Conservation (phyloP, 2,113 vertebrate species). For the Cyprinodon brontotheroides region DNA sequence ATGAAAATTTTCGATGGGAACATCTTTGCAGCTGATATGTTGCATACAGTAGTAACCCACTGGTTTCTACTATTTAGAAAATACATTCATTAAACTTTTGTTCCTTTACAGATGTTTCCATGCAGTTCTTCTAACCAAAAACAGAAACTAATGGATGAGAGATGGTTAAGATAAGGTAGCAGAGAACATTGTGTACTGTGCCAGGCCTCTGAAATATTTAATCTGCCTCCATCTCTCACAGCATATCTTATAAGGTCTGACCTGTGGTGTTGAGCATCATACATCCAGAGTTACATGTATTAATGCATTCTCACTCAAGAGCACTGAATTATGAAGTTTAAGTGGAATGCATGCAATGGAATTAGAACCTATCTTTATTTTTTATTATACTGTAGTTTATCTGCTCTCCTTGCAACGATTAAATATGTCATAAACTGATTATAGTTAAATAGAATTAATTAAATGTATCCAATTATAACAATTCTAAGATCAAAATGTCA, state of each 20-base stretch:
- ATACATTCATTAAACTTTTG: constrained; percentile 51
- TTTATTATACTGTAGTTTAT: not conserved
- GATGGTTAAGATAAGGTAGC: not conserved
- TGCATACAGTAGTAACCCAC: constrained; percentile 63
- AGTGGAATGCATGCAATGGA: no score
- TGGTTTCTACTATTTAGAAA: constrained; percentile 37
- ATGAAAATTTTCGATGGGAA: constrained; percentile 42
- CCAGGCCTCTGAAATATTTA: not conserved
- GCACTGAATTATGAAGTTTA: no score
- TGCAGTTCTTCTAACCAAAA: constrained; percentile 16
- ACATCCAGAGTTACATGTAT: not conserved
- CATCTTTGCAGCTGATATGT: constrained; percentile 50
- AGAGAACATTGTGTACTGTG: not conserved
- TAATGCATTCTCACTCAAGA: not conserved
- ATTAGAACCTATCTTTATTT: not conserved
- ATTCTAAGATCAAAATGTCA: no score
- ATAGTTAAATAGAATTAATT: not conserved
- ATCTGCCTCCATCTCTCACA: not conserved
- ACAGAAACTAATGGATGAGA: constrained; percentile 8
- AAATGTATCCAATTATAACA: not conserved
- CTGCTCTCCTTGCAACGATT: not conserved
- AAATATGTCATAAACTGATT: no score
- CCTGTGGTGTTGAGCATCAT: not conserved
- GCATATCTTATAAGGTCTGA: not conserved
- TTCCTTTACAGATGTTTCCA: constrained; percentile 48